These are phyloP conservation scores for Trypoxylon attenuatum DNA, from an alignment of 2,888 invertebrate species.

Conservation along the genomic window DNA sequence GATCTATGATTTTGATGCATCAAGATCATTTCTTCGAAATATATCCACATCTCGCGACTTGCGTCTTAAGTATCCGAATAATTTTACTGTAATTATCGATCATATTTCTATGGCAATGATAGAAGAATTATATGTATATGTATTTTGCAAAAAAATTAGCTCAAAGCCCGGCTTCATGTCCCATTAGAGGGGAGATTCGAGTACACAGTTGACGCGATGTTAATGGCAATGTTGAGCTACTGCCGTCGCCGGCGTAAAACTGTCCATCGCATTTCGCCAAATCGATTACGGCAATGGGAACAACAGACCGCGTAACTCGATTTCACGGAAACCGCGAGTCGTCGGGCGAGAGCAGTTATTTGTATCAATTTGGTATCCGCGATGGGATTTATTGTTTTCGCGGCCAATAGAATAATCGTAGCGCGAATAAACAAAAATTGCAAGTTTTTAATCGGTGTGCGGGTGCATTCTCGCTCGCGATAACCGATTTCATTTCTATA, in stretches of 20 bases:
- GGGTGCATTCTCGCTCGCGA: neutral
- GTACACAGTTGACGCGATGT: neutral
- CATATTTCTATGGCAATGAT: too few species aligned
- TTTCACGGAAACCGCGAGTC: neutral
- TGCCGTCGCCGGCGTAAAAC: neutral
- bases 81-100: too few species aligned
- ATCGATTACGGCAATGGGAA: neutral
- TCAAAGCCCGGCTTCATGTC: neutral
- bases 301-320: neutral
- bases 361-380: neutral
- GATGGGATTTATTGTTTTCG: neutral
- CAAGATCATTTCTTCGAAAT: too few species aligned
- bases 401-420: neutral
- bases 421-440: neutral
- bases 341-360: neutral
- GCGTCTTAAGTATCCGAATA: too few species aligned
- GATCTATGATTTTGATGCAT: too few species aligned
- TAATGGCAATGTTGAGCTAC: neutral
- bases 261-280: too few species aligned
- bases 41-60: too few species aligned
- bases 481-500: too few species aligned
- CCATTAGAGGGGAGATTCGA: too few species aligned
- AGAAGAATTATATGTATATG: too few species aligned
- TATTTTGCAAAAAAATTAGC: neutral
- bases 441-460: neutral